These are phyloP conservation scores for Pentalonia nigronervosa DNA, from an alignment of 1,140 invertebrate species.

Conservation along the genomic window DNA sequence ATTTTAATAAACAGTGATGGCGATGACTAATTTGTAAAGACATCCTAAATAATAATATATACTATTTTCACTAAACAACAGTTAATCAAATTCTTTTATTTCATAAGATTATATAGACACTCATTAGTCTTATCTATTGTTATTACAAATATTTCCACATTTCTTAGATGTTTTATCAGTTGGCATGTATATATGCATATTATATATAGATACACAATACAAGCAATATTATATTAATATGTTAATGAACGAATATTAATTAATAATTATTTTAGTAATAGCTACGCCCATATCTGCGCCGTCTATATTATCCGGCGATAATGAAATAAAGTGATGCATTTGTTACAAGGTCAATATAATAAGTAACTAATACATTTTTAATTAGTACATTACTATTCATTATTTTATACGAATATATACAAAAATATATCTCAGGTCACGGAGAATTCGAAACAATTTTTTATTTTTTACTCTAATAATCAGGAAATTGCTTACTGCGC, in stretches of 20 bases:
- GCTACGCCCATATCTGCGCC: neutral
- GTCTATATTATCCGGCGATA: neutral
- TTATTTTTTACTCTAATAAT: neutral
- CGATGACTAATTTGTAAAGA: neutral
- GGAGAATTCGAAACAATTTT: neutral
- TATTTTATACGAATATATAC: neutral
- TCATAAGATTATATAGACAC: neutral
- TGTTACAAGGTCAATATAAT: neutral
- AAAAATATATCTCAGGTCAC: neutral
- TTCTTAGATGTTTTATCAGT: constrained; percentile 2
- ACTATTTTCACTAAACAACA: neutral
- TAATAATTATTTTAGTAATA: constrained; percentile 20
- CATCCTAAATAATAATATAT: neutral
- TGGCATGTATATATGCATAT: neutral
- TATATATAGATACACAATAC: neutral
- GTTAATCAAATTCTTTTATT: constrained; percentile 19
- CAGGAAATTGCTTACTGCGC: neutral
- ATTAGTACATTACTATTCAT: neutral
- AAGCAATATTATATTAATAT: neutral
- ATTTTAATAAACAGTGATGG: neutral
- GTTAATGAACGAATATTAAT: neutral
- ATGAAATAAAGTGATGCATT: neutral
- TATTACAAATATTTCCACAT: neutral
- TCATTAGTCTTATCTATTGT: constrained; percentile 22
- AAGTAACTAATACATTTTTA: neutral